phyloP scores from a whole-genome alignment of 1,140 invertebrate genomes.

The Hyphantria cunea region DNA sequence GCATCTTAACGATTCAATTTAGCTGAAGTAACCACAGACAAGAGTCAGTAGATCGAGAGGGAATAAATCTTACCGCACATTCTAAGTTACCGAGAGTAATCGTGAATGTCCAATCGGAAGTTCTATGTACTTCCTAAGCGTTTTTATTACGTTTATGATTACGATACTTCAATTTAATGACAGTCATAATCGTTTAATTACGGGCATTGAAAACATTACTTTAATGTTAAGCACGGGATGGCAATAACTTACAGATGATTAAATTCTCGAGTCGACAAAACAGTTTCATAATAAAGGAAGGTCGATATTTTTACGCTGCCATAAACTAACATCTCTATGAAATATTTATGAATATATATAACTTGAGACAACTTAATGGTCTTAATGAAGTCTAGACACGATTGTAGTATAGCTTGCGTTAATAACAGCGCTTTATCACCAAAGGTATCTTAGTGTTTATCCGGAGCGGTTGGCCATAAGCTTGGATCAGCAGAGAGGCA shows the following conservation, averaged over 20 bases:
- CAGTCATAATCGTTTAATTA: constrained; percentile 34
- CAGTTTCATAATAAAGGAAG: constrained; percentile 20
- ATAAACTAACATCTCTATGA: not conserved
- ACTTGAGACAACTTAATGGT: not conserved
- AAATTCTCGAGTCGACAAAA: constrained; percentile 24
- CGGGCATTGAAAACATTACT: constrained; percentile 29
- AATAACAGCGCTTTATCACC: constrained; percentile 60
- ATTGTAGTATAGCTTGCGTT: constrained; percentile 32
- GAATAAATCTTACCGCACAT: constrained; percentile 37
- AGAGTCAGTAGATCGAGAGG: constrained; percentile 32
- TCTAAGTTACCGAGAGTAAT: constrained; percentile 30
- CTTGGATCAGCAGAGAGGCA: constrained; percentile 51
- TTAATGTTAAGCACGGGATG: constrained; percentile 26
- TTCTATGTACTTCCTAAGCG: constrained; percentile 17
- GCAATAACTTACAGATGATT: constrained; percentile 33
- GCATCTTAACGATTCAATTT: constrained; percentile 51
- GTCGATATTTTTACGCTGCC: constrained; percentile 15
- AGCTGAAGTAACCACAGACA: constrained; percentile 43
- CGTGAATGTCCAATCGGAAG: constrained; percentile 29
- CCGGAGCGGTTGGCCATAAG: constrained; percentile 37
- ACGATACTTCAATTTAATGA: constrained; percentile 33
- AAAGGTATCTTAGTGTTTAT: constrained; percentile 55
- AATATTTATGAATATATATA: constrained; percentile 6
- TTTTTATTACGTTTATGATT: constrained; percentile 31
- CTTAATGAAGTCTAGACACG: constrained; percentile 17